Evolutionary conservation across 2,797 vertebrate species (phyloP).

Genomic region (Sebastes hopkinsi): DNA sequence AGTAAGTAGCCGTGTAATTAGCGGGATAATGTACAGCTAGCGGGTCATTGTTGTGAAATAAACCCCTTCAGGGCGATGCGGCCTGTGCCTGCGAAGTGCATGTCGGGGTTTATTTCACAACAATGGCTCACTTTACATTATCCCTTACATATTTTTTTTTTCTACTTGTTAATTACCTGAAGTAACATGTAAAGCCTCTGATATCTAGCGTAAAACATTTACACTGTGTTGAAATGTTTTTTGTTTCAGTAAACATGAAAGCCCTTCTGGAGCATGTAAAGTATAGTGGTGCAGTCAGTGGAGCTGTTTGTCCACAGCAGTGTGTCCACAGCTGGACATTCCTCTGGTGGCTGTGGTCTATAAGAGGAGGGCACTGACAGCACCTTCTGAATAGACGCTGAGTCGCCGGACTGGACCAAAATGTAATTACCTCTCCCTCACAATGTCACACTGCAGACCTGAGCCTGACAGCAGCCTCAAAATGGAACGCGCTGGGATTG

Average conservation of each 20-base stretch:
- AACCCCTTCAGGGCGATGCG: too few relatives aligned
- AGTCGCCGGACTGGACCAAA: slow-evolving; percentile 78
- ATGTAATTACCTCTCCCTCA: slow-evolving; percentile 83
- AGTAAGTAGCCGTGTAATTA: too few relatives aligned
- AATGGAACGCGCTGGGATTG: slow-evolving; percentile 76
- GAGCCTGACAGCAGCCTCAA: slow-evolving; percentile 78
- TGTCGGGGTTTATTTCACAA: too few relatives aligned
- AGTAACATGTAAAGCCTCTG: neutral
- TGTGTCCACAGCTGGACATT: slow-evolving; percentile 68
- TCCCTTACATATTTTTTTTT: too few relatives aligned
- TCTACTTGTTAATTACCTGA: too few relatives aligned
- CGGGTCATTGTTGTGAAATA: too few relatives aligned
- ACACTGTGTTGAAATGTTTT: neutral
- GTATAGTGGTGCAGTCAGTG: slow-evolving; percentile 6
- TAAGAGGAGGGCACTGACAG: slow-evolving; percentile 72
- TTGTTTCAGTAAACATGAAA: neutral
- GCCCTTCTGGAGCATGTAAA: neutral
- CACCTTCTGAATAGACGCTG: slow-evolving; percentile 75
- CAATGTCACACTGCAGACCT: slow-evolving; percentile 80
- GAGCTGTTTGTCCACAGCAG: slow-evolving; percentile 36
- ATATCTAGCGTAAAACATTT: neutral
- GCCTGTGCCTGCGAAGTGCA: too few relatives aligned
- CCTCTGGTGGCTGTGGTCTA: slow-evolving; percentile 69
- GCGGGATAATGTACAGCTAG: too few relatives aligned
- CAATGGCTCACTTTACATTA: too few relatives aligned